Percentiles rank a stretch among this genome's conserved stretches.
Conservation (phyloP, 2,797 vertebrate genomes). For the Lagodon rhomboides region DNA sequence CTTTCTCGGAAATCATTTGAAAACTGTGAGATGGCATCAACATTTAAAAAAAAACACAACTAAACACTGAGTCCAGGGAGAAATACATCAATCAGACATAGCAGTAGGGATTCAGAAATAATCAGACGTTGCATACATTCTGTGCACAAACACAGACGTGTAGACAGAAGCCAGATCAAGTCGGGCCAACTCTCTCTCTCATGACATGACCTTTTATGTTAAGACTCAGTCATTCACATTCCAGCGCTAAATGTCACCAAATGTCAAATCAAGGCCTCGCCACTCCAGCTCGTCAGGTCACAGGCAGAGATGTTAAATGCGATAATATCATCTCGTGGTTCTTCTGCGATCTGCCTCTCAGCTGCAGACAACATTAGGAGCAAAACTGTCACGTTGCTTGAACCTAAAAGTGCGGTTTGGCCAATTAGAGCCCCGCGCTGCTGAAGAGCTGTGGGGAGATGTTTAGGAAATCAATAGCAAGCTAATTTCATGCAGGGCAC, state of each 20-base stretch:
- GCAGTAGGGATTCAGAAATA: constrained; percentile 36
- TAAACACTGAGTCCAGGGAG: constrained; percentile 3
- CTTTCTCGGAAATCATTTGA: neutral
- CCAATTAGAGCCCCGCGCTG: constrained; percentile 57
- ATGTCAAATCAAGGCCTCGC: constrained; percentile 76
- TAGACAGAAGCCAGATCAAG: constrained; percentile 54
- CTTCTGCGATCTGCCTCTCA: constrained; percentile 15
- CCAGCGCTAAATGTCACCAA: constrained; percentile 81
- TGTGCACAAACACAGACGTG: constrained; percentile 48
- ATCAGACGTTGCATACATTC: constrained; percentile 18
- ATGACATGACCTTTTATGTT: constrained; percentile 78
- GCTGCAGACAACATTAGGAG: constrained; percentile 23
- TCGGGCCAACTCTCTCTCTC: constrained; percentile 55
- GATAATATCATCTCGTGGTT: constrained; percentile 16
- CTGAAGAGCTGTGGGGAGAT: constrained; percentile 61
- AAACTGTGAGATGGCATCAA: neutral
- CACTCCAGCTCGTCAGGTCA: constrained; percentile 49
- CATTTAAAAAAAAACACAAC: constrained; percentile 15
- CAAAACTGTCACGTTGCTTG: constrained; percentile 50
- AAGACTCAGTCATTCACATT: constrained; percentile 71
- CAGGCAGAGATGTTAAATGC: constrained; percentile 54
- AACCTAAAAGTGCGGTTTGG: constrained; percentile 50
- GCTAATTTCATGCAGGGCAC: constrained; percentile 79
- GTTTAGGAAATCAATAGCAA: constrained; percentile 73
- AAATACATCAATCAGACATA: constrained; percentile 33